Evolutionary conservation across 2,797 vertebrate species (phyloP).

Genomic region (Mormyrops boulengeri): DNA sequence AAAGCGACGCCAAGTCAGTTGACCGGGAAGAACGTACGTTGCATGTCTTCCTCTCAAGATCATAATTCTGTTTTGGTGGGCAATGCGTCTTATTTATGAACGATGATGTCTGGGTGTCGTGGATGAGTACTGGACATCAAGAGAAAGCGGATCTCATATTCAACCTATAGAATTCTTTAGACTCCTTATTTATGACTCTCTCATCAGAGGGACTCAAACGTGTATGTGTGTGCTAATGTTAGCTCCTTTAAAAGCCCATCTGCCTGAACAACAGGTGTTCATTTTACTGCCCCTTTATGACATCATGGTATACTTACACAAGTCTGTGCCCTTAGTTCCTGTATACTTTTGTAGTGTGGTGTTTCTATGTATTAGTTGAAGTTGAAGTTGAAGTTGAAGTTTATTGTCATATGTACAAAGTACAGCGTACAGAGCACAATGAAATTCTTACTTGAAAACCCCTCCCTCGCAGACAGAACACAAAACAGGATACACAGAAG

Average conservation of each 20-base stretch:
- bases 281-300: constrained; percentile 30
- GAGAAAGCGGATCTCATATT: neutral
- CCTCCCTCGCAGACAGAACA: too few relatives aligned
- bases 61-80: neutral
- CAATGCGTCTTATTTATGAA: constrained; percentile 6
- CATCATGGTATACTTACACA: neutral
- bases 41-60: constrained; percentile 12
- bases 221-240: constrained; percentile 49
- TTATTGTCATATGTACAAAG: too few relatives aligned
- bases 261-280: constrained; percentile 50
- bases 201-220: constrained; percentile 35
- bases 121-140: neutral
- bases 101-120: neutral
- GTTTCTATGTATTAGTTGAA: neutral
- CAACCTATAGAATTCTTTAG: neutral
- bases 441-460: too few relatives aligned
- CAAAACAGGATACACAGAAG: too few relatives aligned
- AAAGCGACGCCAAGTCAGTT: neutral
- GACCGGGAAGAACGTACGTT: constrained; percentile 6
- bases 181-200: constrained; percentile 34
- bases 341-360: neutral
- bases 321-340: neutral
- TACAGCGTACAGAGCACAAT: too few relatives aligned
- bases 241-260: constrained; percentile 55
- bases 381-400: too few relatives aligned